Evolutionary conservation across 1,140 invertebrate genomes (phyloP).

Genomic region (Acromyrmex heyeri): DNA sequence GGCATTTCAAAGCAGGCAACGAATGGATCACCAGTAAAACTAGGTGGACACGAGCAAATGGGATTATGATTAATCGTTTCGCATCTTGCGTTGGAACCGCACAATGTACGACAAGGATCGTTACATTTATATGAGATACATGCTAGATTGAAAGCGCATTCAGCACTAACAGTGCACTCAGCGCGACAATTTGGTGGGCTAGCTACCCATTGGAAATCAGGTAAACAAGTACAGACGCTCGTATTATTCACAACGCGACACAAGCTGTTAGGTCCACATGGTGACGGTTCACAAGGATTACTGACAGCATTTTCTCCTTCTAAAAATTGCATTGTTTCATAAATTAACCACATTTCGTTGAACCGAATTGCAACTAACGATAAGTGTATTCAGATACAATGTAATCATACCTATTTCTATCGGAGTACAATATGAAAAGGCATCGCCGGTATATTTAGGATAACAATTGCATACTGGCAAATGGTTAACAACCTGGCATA

Average conservation of each 20-base stretch:
- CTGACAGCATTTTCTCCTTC: conserved; percentile 83
- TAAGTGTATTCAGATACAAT: background rate
- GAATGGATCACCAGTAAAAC: conserved; percentile 88
- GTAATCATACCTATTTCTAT: conserved; percentile 53
- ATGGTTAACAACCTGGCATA: conserved; percentile 89
- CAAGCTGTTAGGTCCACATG: conserved; percentile 87
- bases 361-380: background rate
- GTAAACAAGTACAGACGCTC: conserved; percentile 86
- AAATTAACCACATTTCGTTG: background rate
- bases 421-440: conserved; percentile 58
- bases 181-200: conserved; percentile 87
- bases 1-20: conserved; percentile 85
- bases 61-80: conserved; percentile 88
- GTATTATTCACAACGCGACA: conserved; percentile 86
- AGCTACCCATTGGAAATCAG: conserved; percentile 84
- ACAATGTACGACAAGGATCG: conserved; percentile 87
- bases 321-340: conserved; percentile 37
- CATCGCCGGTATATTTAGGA: conserved; percentile 74
- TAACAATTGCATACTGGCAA: conserved; percentile 90
- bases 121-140: conserved; percentile 87
- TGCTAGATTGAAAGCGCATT: conserved; percentile 85
- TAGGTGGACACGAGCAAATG: conserved; percentile 87
- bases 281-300: conserved; percentile 86
- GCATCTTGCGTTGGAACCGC: conserved; percentile 86
- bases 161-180: conserved; percentile 86